Conservation (phyloP, 1,140 invertebrate species). For the Leptinotarsa undecemlineata region DNA sequence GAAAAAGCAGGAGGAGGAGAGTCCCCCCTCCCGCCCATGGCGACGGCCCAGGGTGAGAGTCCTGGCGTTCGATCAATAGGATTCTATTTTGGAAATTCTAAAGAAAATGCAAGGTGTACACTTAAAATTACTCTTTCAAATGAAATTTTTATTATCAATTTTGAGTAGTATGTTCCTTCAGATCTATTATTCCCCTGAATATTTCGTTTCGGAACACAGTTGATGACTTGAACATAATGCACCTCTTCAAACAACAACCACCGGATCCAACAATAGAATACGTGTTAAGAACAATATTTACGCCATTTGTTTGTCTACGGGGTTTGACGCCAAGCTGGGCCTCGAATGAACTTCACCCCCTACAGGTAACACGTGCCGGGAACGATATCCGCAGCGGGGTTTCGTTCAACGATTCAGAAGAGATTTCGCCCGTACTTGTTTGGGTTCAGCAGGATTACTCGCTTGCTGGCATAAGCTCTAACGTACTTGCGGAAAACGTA, state of each 20-base stretch:
- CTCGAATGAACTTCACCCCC: conserved; percentile 41
- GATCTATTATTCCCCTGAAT: too few species aligned
- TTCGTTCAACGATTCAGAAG: background rate
- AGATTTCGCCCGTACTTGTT: background rate
- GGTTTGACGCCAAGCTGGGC: conserved; percentile 37
- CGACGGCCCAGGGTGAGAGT: too few species aligned
- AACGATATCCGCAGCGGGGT: conserved; percentile 34
- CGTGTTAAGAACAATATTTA: conserved; percentile 45
- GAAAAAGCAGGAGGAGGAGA: too few species aligned
- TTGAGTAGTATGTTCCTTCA: too few species aligned
- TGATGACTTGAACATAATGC: background rate
- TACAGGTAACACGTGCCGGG: conserved; percentile 39
- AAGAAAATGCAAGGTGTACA: too few species aligned
- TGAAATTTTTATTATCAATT: too few species aligned
- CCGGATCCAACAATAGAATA: conserved; percentile 38
- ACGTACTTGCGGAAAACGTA: background rate
- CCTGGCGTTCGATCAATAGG: too few species aligned
- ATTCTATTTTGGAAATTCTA: too few species aligned
- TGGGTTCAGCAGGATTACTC: background rate
- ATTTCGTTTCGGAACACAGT: background rate
- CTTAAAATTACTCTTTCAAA: too few species aligned
- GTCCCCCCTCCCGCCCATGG: too few species aligned
- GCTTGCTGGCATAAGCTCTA: background rate
- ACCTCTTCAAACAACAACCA: background rate
- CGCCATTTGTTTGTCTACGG: conserved; percentile 43